A percentile compares a stretch with the other conserved stretches of the same genome.
These are phyloP conservation scores for Eutrigla gurnardus DNA, from an alignment of 2,797 vertebrate genomes.

Conservation along the genomic window DNA sequence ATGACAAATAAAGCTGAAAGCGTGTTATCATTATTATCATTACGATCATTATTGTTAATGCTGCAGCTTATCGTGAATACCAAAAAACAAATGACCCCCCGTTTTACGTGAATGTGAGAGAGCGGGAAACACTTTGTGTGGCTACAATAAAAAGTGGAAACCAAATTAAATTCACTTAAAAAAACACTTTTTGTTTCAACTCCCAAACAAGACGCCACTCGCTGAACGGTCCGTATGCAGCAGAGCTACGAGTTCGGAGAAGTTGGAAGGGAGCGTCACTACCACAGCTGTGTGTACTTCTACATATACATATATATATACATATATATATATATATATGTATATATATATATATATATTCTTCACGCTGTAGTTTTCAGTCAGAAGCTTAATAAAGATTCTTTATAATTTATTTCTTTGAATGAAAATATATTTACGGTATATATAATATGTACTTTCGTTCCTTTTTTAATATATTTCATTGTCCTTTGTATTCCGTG, in stretches of 20 bases:
- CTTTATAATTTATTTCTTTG: constrained; percentile 88
- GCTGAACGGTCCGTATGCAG: constrained; percentile 45
- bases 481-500: constrained; percentile 59
- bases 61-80: constrained; percentile 39
- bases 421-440: constrained; percentile 89
- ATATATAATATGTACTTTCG: constrained; percentile 86
- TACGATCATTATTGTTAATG: constrained; percentile 74
- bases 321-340: constrained; percentile 49
- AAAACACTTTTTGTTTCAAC: constrained; percentile 58
- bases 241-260: constrained; percentile 64
- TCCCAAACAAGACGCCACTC: constrained; percentile 30
- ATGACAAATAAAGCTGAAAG: constrained; percentile 46
- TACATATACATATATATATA: constrained; percentile 4
- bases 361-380: constrained; percentile 77
- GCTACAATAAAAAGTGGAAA: constrained; percentile 76
- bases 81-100: constrained; percentile 4
- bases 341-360: constrained; percentile 59
- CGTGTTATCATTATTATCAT: constrained; percentile 75
- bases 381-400: constrained; percentile 83
- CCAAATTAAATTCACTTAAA: constrained; percentile 75
- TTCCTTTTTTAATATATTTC: constrained; percentile 64
- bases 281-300: constrained; percentile 58
- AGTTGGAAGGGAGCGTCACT: constrained; percentile 65
- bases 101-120: constrained; percentile 72
- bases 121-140: constrained; percentile 62